Conservation (phyloP, 2,888 invertebrate genomes). For the Pherbina coryleti region DNA sequence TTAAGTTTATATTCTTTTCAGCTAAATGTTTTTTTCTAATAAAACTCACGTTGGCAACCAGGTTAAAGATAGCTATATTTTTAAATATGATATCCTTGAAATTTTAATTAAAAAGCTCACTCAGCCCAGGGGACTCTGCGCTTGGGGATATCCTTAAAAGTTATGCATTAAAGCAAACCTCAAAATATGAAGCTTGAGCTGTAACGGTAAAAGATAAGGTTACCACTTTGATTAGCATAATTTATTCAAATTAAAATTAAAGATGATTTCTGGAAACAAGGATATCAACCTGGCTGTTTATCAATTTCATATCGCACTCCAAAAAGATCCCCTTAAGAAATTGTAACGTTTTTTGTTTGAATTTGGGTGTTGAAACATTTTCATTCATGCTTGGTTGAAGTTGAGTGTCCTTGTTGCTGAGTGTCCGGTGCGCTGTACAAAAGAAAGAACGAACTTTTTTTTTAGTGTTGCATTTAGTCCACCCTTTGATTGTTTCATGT, state of each 20-base stretch:
- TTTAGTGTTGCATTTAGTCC: background rate
- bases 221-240: slow-evolving; percentile 13
- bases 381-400: background rate
- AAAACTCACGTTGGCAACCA: no score
- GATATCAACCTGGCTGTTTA: background rate
- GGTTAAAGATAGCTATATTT: no score
- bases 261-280: background rate
- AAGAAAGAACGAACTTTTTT: background rate
- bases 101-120: no score
- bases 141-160: no score
- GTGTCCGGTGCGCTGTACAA: slow-evolving; percentile 8
- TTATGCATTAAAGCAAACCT: no score
- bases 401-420: background rate
- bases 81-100: no score
- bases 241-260: slow-evolving; percentile 16
- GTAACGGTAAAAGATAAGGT: no score
- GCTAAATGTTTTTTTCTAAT: no score
- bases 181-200: no score
- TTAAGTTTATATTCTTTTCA: no score
- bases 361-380: background rate
- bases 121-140: no score
- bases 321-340: background rate
- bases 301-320: background rate
- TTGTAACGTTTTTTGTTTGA: no score
- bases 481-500: background rate